phyloP scores from a whole-genome alignment of 64 coral and sea anemone genomes.

The Anthopleura sola region DNA sequence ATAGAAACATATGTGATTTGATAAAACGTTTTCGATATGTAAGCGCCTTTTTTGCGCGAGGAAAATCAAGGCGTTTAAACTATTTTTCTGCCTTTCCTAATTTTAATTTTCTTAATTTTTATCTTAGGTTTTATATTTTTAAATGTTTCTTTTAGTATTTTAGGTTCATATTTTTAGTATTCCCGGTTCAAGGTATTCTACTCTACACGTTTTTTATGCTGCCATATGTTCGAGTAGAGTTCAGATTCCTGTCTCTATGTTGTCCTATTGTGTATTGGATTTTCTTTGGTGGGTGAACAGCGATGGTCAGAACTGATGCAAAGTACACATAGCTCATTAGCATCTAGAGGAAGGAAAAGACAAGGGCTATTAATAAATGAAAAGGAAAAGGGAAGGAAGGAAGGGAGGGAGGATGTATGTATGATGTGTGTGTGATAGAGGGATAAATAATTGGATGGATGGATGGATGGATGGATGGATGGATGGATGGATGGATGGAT shows the following conservation, averaged over 20 bases:
- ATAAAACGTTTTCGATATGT: too few relatives aligned
- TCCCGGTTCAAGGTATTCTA: not conserved
- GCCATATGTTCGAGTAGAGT: not conserved
- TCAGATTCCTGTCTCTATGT: not conserved
- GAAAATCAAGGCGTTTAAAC: too few relatives aligned
- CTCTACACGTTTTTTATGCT: not conserved
- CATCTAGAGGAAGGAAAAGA: slow-evolving; percentile 50
- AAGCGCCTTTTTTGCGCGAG: too few relatives aligned
- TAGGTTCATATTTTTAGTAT: too few relatives aligned
- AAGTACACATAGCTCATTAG: slow-evolving; percentile 93
- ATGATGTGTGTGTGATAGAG: too few relatives aligned
- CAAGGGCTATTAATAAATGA: not conserved
- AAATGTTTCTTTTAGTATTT: too few relatives aligned
- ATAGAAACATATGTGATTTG: too few relatives aligned
- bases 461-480: not conserved
- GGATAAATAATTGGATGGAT: not conserved
- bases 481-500: too few relatives aligned
- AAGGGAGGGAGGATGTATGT: not conserved
- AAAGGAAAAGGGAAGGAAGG: not conserved
- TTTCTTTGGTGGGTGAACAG: slow-evolving; percentile 64
- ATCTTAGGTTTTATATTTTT: too few relatives aligned
- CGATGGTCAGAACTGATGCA: slow-evolving; percentile 68
- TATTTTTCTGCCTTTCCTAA: too few relatives aligned
- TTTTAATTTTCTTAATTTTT: too few relatives aligned
- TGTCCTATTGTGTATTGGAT: slow-evolving; percentile 32